Evolutionary conservation across 1,140 invertebrate species (phyloP).

Genomic region (Solenopsis invicta): DNA sequence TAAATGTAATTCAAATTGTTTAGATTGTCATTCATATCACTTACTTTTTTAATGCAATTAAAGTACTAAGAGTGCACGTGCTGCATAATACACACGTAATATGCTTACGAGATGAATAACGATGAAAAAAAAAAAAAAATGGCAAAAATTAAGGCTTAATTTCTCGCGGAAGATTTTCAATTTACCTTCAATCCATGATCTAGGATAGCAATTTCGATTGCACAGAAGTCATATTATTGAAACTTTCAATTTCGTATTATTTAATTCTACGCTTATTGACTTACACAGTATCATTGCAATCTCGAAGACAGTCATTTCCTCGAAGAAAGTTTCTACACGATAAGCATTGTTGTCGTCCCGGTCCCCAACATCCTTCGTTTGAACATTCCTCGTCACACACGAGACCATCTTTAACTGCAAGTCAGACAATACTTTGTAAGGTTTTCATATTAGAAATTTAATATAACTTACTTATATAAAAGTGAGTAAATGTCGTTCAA

Average conservation of each 20-base stretch:
- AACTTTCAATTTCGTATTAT: slow-evolving; percentile 10
- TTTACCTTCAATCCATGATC: slow-evolving; percentile 80
- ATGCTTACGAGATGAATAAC: slow-evolving; percentile 38
- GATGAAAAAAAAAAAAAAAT: slow-evolving; percentile 41
- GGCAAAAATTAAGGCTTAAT: slow-evolving; percentile 1
- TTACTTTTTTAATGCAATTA: not conserved
- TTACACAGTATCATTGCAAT: slow-evolving; percentile 91
- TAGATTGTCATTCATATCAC: not conserved
- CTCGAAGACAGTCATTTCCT: slow-evolving; percentile 92
- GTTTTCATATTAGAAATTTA: slow-evolving; percentile 31
- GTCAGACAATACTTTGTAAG: slow-evolving; percentile 15
- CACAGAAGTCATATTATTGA: slow-evolving; percentile 66
- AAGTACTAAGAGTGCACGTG: not conserved
- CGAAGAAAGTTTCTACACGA: slow-evolving; percentile 94
- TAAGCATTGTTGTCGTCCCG: slow-evolving; percentile 95
- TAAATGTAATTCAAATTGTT: slow-evolving; percentile 1
- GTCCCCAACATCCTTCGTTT: slow-evolving; percentile 97
- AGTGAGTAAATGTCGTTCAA: not conserved
- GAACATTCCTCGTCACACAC: slow-evolving; percentile 96
- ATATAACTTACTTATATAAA: slow-evolving; percentile 42
- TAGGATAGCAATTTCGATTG: slow-evolving; percentile 73
- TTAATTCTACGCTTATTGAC: slow-evolving; percentile 74
- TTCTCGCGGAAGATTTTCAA: slow-evolving; percentile 32
- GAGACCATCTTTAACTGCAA: slow-evolving; percentile 90
- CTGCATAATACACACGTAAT: slow-evolving; percentile 16